Evolutionary conservation across 2,797 vertebrate genomes (phyloP), one percentile per base, ranked within the genome.

Genomic region (Nannoperca australis): DNA sequence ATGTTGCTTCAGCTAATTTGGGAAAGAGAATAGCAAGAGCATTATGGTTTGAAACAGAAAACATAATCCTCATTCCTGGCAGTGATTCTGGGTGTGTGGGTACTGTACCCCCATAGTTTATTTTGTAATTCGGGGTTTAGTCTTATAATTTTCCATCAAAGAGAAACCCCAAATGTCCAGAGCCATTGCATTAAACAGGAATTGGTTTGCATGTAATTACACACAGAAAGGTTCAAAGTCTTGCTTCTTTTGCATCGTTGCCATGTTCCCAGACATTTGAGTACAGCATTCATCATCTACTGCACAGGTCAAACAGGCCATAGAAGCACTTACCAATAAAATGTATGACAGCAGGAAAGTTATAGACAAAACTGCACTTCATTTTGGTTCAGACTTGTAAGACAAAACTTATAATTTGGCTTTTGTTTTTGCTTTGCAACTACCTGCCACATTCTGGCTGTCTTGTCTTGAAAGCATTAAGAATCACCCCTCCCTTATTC

Each of bases 71-170:
- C 63, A 73, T 75, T 90, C 74, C 78, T 89, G 91, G 85, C 89
- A 84, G 67, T 27, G 60, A 49, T 36, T 82, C 47, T 73, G 61
- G 53, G 75, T 89, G 75, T 70, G 83, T 65, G 81, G 79, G 61
- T 82, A 79, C 65, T 61, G 76, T 76, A 88, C 74, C 84, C 76
- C 70, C 50, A 69, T 67, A 73, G 70, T 83, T 87, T 83, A 79
- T 82, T 38, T 67, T 81, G 70, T 76, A 79, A 85, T 85, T 63
- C 79, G 66, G 67, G 63, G 74, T 51, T 69, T 56, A 85, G 79
- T 70, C 20, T 87, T 89, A 92, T 83, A 51, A 82, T 91, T 89
- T 92, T 90, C 90, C 89, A 85, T 76, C 79, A 85, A 87, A 91
- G 75, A 80, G 53, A 89, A 92, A 83, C 81, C 81, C 73, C 76